These are phyloP conservation scores for Antedon mediterranea DNA, from an alignment of 53 echinoderm and acorn worm species.

Conservation along the genomic window DNA sequence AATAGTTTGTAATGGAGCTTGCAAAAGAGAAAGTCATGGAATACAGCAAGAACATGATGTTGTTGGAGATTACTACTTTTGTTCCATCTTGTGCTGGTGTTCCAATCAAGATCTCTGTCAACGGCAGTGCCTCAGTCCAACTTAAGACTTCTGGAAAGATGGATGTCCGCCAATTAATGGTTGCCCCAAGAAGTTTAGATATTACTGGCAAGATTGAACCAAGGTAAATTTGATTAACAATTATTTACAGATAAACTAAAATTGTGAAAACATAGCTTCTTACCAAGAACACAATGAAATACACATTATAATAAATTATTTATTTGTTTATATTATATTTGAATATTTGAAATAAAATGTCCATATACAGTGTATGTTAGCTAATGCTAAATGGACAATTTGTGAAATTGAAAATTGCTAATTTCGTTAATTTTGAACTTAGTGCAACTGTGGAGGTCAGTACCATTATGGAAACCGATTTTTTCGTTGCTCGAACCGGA, in stretches of 20 bases:
- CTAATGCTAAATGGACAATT: no score
- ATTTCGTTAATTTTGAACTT: neutral
- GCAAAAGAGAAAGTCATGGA: slow-evolving; percentile 41
- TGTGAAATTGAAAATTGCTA: neutral
- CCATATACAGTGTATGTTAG: no score
- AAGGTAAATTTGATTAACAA: slow-evolving; percentile 35
- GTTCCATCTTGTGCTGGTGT: slow-evolving; percentile 53
- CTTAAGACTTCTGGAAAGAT: slow-evolving; percentile 54
- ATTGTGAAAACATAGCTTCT: neutral
- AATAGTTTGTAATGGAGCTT: slow-evolving; percentile 15
- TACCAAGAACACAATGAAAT: neutral
- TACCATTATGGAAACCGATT: slow-evolving; percentile 31
- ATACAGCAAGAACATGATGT: slow-evolving; percentile 22
- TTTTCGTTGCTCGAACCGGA: slow-evolving; percentile 36
- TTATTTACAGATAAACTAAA: neutral
- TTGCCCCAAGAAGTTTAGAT: slow-evolving; percentile 40
- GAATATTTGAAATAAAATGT: no score
- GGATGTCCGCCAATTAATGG: slow-evolving; percentile 42
- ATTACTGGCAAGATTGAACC: slow-evolving; percentile 64
- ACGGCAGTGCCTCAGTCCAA: slow-evolving; percentile 37
- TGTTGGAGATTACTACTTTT: slow-evolving; percentile 17
- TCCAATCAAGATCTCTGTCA: slow-evolving; percentile 53
- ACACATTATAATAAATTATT: no score
- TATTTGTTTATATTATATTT: no score
- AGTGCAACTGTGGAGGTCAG: slow-evolving; percentile 50